Evolutionary conservation across 2,888 invertebrate species (phyloP).

Genomic region (Neoascia interrupta): DNA sequence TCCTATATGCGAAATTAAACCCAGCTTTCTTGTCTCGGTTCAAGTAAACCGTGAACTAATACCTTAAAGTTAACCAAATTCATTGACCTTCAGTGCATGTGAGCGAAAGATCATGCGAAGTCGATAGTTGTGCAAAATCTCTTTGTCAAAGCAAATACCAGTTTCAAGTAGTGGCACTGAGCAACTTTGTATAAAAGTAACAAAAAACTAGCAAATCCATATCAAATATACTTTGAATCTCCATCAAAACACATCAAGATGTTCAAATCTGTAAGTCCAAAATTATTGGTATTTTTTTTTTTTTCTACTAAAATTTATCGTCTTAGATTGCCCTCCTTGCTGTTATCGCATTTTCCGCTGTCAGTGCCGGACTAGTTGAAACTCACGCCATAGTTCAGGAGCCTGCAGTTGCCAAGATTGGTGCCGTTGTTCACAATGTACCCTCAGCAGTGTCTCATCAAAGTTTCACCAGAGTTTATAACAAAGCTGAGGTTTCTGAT

Average conservation of each 20-base stretch:
- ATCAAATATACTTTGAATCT: conserved; percentile 17
- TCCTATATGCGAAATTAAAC: too few species aligned
- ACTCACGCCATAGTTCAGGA: conserved; percentile 75
- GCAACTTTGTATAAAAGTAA: conserved; percentile 39
- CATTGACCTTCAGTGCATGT: too few species aligned
- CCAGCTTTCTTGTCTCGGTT: too few species aligned
- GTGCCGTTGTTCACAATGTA: conserved; percentile 76
- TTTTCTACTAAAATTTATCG: too few species aligned
- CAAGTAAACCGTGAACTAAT: too few species aligned
- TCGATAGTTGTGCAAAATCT: too few species aligned
- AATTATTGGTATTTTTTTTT: too few species aligned
- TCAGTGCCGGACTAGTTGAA: conserved; percentile 73
- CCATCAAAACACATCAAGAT: conserved; percentile 66
- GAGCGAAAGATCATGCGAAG: too few species aligned
- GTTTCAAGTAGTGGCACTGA: too few species aligned
- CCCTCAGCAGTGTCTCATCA: conserved; percentile 81
- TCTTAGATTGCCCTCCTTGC: conserved; percentile 68
- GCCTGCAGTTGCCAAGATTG: conserved; percentile 76
- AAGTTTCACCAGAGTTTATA: conserved; percentile 79
- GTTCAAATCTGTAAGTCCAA: conserved; percentile 73
- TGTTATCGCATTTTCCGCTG: conserved; percentile 73
- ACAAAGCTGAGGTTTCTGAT: conserved; percentile 78
- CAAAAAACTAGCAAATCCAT: not conserved
- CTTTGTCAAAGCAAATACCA: too few species aligned
- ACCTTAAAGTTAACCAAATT: too few species aligned